A percentile compares a stretch with the other conserved stretches of the same genome.
These are phyloP conservation scores for Charaxes varanes DNA, from an alignment of 1,140 invertebrate species.

Conservation along the genomic window DNA sequence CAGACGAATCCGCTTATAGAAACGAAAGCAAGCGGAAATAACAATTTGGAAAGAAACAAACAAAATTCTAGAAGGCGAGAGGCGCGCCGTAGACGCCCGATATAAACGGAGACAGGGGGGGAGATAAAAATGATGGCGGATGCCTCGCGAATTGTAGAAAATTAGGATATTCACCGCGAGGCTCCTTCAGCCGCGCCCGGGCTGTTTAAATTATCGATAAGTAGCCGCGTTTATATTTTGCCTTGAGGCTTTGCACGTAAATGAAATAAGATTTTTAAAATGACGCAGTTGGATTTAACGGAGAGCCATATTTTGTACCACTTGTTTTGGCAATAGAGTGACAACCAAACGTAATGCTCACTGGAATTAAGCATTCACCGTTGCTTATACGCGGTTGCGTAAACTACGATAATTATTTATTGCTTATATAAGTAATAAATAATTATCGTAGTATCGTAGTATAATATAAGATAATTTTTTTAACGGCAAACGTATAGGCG, in stretches of 20 bases:
- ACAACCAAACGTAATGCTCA: no score
- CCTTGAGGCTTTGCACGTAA: slow-evolving; percentile 5
- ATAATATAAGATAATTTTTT: no score
- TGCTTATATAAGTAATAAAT: no score
- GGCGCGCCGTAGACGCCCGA: slow-evolving; percentile 51
- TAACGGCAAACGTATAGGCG: no score
- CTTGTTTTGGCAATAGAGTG: no score
- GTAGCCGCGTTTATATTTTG: slow-evolving; percentile 24
- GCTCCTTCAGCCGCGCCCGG: slow-evolving; percentile 43
- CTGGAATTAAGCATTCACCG: no score
- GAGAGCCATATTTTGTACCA: no score
- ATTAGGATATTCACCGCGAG: slow-evolving; percentile 62
- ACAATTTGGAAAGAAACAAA: slow-evolving; percentile 69
- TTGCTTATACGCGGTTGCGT: no score
- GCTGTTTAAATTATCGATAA: slow-evolving; percentile 52
- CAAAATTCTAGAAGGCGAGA: slow-evolving; percentile 61
- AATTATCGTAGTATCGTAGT: no score
- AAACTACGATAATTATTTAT: no score
- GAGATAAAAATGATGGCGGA: slow-evolving; percentile 67
- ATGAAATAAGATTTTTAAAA: slow-evolving; percentile 1
- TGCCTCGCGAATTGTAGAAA: slow-evolving; percentile 60
- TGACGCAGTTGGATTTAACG: no score
- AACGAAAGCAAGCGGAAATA: slow-evolving; percentile 66
- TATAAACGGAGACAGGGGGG: slow-evolving; percentile 64
- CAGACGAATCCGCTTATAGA: slow-evolving; percentile 59